A percentile compares a stretch with the other conserved stretches of the same genome.
phyloP scores from a whole-genome alignment of 2,797 vertebrate species.

The Epinephelus malabaricus region DNA sequence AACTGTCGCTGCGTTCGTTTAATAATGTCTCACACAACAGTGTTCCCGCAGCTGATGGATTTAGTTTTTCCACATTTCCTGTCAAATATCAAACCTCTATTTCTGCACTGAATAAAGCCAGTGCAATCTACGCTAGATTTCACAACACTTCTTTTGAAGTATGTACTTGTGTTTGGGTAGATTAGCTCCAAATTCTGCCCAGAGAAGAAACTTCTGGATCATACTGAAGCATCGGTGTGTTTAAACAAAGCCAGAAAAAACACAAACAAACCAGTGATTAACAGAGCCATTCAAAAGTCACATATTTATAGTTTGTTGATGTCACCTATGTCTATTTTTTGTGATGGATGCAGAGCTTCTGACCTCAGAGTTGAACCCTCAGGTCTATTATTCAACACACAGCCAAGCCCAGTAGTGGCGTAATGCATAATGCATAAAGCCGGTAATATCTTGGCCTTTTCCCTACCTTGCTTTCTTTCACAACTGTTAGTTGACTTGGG shows the following conservation, averaged over 20 bases:
- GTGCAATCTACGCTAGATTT: background rate
- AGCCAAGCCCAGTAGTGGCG: constrained; percentile 1
- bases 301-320: constrained; percentile 25
- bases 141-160: background rate
- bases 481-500: constrained; percentile 32
- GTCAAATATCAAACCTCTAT: constrained; percentile 28
- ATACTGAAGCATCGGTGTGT: background rate
- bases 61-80: constrained; percentile 32
- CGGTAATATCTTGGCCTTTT: constrained; percentile 30
- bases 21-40: constrained; percentile 44
- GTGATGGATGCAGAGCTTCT: constrained; percentile 13
- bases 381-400: constrained; percentile 50
- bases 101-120: constrained; percentile 7
- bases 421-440: constrained; percentile 54
- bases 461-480: constrained; percentile 25
- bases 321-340: constrained; percentile 8
- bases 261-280: constrained; percentile 7
- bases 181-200: background rate
- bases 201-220: background rate
- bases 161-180: background rate
- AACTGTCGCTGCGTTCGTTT: constrained; percentile 39
- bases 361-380: constrained; percentile 49
- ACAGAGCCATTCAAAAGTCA: background rate
- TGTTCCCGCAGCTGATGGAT: constrained; percentile 15
- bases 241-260: background rate